Evolutionary conservation across 2,797 vertebrate genomes (phyloP), one percentile per base, ranked within the genome.

Genomic region (Odontamblyopus rebecca): DNA sequence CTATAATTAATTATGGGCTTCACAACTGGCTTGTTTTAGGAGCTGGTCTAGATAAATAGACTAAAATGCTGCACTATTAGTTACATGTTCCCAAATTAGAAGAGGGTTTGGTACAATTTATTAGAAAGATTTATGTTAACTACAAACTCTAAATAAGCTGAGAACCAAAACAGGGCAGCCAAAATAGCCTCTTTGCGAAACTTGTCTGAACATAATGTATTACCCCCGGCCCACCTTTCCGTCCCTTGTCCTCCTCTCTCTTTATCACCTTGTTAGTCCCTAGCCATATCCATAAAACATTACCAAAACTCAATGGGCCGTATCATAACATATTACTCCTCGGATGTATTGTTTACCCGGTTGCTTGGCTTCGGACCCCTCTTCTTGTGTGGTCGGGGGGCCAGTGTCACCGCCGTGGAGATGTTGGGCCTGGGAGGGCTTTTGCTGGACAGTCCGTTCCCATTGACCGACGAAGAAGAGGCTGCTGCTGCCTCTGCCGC

Each of bases 361-460:
- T 89, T 95, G 85, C 91, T 95, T 11, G 96, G 94, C 83, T 95
- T 96, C 83, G 95, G 93, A 71, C 93, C 94, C 88, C 94, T 95
- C 93, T 95, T 96, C 90, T 92, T 96, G 85, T 94, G 89, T 86
- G 95, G 93, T 93, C 94, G 93, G 79, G 92, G 89, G 76, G 89
- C 82, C 72, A 91, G 93, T 61, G 87, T 94, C 72, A 78, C 18
- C 73, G 85, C 87, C 5, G 89, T 7, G 1, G 60, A 30, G 76
- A 67, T 69, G 0, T 79, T 79, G 0, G 81, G 78, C 50, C 85
- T 87, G 67, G 75, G 82, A 19, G 88, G 89, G 72, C 87, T 92
- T 91, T 94, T 92, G 91, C 94, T 95, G 44, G 92, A 84, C 74
- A 88, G 90, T 86, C 93, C 94, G 88, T 95, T 96, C 80, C 93